Evolutionary conservation across 2,113 vertebrate genomes (phyloP), one percentile per base, ranked within the genome.

Genomic region (Suncus etruscus): DNA sequence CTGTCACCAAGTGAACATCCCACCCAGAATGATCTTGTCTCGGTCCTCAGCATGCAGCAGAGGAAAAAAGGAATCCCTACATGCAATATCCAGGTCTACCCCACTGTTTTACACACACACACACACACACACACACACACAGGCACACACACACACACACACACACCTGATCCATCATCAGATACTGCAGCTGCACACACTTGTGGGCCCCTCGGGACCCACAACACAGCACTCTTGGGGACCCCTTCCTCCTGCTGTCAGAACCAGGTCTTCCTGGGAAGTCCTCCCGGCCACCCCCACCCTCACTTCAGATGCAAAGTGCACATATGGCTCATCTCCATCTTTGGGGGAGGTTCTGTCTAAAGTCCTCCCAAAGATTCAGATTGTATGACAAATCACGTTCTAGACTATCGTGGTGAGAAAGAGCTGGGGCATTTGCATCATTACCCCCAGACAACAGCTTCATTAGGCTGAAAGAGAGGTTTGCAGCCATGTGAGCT

Each of bases 361-460:
- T 96, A 94, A 95, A 97, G 96, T 96, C 95, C 93, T 97, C 96
- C 95, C 96, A 97, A 97, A 97, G 97, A 97, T 97, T 97, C 95
- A 94, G 97, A 97, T 96, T 97, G 95, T 97, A 97, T 97, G 97
- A 97, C 97, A 97, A 97, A 97, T 97, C 97, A 97, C 96, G 97
- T 96, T 96, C 97, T 97, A 96, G 97, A 97, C 97, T 97, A 97
- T 96, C 86, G 8, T 78, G 10, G 84, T 31, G 25, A 97, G 92
- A 96, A 95, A 96, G 96, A 94, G 94, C 94, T 25, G 9, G 76
- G 89, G 94, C 96, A 93, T 97, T 96, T 97, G 97, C 97, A 97
- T 98, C 97, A 97, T 97, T 98, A 97, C 97, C 97, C 96, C 96
- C 97, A 97, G 97, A 98, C 97, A 98, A 98, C 97, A 95, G 97